Evolutionary conservation across 64 coral and sea anemone genomes (phyloP).

Genomic region (Montipora foliosa): DNA sequence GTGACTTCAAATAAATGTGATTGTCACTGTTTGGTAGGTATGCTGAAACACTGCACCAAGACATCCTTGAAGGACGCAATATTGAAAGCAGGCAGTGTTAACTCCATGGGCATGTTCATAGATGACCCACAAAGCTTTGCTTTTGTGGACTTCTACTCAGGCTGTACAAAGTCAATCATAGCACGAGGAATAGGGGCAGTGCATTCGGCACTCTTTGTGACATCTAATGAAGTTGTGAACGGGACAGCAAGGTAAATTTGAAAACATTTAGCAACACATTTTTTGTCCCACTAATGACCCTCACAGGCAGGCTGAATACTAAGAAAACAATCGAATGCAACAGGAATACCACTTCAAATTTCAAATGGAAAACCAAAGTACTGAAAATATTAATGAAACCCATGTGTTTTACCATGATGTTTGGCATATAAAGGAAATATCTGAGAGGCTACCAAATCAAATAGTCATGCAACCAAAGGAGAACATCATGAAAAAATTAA

Average conservation of each 20-base stretch:
- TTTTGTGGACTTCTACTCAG: slow-evolving; percentile 24
- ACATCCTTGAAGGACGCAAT: not conserved
- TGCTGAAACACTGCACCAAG: not conserved
- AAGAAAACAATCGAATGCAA: not conserved
- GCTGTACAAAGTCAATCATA: not conserved
- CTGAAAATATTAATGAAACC: not conserved
- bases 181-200: not conserved
- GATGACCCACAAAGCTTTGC: slow-evolving; percentile 18
- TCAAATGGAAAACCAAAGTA: not conserved
- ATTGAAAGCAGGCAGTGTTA: not conserved
- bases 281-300: not conserved
- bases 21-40: not conserved
- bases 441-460: not conserved
- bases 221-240: not conserved
- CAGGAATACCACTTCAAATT: not conserved
- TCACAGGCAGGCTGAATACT: not conserved
- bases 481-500: not conserved
- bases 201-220: slow-evolving; percentile 24
- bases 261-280: not conserved
- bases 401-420: not conserved
- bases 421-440: not conserved
- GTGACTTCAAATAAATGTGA: too few relatives aligned
- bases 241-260: slow-evolving; percentile 37
- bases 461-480: not conserved
- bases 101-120: slow-evolving; percentile 12